Base-by-base conservation (phyloP, 2,888 invertebrate species). In the Drosophila paramelanica region DNA sequence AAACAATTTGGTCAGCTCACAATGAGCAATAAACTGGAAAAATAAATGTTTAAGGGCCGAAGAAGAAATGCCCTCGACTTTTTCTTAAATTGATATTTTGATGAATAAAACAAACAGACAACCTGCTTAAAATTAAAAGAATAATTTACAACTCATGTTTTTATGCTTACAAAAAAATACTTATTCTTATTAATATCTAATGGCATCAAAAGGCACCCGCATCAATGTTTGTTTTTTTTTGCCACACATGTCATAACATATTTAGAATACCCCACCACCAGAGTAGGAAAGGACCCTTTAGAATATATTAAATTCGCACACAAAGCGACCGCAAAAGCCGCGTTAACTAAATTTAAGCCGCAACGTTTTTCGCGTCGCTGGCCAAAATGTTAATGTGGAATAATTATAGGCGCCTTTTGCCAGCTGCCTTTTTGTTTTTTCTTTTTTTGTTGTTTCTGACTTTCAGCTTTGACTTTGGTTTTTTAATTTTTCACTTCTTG, bases 301-400 rank as follows among this genome's bases (percentile, higher is more conserved):
- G 72, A 50, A 55, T 50, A 51, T 49, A 69, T 83, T 72, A 69
- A 70, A 67, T 51, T 56, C 57, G 39, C 50, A 52, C 62, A 71
- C 43, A 81, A 73, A 66, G 42, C 56, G 50, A 51, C 65, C 64
- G 51, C 67, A 57, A 70, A 65, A 67, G 69, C 74, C 60, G 75
- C 72, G 62, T 59, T 78, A 76, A 81, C 73, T 70, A 66, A 80
- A 75, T 87, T 87, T 67, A 66, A 81, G 68, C 67, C 61, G 52
- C 76, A 67, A 62, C 52, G 66, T 75, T 83, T 81, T 85, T 71
- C 69, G 77, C 80, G 62, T 82, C 59, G 68, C 52, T 70, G 67
- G 70, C 86, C 67, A 75, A 86, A 89, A 89, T 89, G 56, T 79
- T 88, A 85, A 85, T 85, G 75, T 70, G 73, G 67, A 70, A 85